phyloP scores from a whole-genome alignment of 1,140 invertebrate species.

The Lucilia sericata region DNA sequence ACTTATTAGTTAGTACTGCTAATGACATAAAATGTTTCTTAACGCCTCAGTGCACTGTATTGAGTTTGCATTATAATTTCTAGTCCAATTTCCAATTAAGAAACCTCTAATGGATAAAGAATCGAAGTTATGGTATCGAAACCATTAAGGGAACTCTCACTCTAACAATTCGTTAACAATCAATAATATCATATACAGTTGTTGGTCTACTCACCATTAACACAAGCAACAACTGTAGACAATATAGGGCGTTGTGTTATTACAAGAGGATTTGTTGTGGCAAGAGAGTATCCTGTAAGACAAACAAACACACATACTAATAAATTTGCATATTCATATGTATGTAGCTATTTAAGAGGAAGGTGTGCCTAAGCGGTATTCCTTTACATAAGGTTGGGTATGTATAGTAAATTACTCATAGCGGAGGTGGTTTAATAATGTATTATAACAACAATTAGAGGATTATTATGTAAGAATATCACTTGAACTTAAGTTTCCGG shows the following conservation, averaged over 20 bases:
- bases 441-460: slow-evolving; percentile 3
- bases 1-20: neutral
- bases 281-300: neutral
- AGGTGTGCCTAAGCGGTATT: neutral
- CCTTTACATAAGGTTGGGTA: neutral
- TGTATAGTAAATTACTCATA: neutral
- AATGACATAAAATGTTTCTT: neutral
- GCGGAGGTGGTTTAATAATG: slow-evolving; percentile 6
- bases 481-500: neutral
- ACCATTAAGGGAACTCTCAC: neutral
- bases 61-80: neutral
- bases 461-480: neutral
- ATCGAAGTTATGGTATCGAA: neutral
- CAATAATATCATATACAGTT: neutral
- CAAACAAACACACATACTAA: neutral
- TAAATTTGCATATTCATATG: neutral
- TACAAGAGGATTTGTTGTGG: neutral
- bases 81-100: slow-evolving; percentile 6
- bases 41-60: neutral
- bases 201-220: neutral
- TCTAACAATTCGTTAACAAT: neutral
- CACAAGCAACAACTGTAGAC: neutral
- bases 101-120: neutral
- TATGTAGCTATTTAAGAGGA: neutral
- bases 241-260: neutral